phyloP scores from a whole-genome alignment of 2,113 vertebrate genomes.

The Collichthys lucidus region DNA sequence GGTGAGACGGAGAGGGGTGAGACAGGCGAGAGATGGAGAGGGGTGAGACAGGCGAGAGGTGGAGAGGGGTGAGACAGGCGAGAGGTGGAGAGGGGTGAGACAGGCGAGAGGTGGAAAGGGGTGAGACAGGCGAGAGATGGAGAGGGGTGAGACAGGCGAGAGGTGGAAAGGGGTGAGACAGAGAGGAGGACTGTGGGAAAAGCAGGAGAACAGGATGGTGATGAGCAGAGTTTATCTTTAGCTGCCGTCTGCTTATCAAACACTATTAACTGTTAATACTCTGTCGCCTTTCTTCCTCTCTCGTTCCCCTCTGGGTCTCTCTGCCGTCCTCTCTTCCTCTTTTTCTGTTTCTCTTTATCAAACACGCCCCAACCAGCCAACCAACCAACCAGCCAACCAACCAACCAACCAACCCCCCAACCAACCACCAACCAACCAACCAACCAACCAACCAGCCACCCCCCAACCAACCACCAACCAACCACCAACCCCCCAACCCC shows the following conservation, averaged over 20 bases:
- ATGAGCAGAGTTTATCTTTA: slow-evolving; percentile 81
- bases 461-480: slow-evolving; percentile 6
- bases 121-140: too few relatives aligned
- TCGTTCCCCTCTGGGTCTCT: slow-evolving; percentile 59
- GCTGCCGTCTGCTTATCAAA: slow-evolving; percentile 80
- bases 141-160: too few relatives aligned
- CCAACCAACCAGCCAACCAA: not conserved
- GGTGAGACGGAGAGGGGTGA: too few relatives aligned
- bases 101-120: too few relatives aligned
- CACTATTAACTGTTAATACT: slow-evolving; percentile 82
- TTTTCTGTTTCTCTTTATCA: slow-evolving; percentile 72
- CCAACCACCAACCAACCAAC: too few relatives aligned
- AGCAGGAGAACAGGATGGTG: slow-evolving; percentile 66
- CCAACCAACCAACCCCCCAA: too few relatives aligned
- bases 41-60: too few relatives aligned
- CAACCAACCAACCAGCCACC: not conserved
- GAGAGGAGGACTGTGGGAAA: slow-evolving; percentile 79
- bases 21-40: too few relatives aligned
- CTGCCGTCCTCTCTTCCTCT: slow-evolving; percentile 38
- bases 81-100: too few relatives aligned
- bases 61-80: too few relatives aligned
- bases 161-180: slow-evolving; percentile 4
- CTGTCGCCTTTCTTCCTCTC: slow-evolving; percentile 55
- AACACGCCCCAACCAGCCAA: slow-evolving; percentile 44
- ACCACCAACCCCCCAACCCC: too few relatives aligned